Conservation (phyloP, 2,797 vertebrate species). For the Zenarchopterus dispar region DNA sequence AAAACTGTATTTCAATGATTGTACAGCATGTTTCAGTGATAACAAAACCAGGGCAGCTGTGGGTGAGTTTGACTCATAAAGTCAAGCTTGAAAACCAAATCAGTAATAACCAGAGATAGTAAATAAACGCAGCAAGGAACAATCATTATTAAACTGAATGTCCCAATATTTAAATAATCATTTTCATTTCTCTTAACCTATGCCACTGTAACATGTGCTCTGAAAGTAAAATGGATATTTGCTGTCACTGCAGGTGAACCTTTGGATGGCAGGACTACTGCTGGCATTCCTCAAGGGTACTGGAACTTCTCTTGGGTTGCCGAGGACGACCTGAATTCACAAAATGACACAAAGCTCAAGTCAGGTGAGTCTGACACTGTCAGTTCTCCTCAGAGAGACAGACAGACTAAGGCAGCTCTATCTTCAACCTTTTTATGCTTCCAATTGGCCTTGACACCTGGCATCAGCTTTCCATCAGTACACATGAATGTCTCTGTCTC, state of each 20-base stretch:
- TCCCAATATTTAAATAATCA: background rate
- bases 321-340: conserved; percentile 79
- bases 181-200: background rate
- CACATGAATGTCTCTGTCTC: background rate
- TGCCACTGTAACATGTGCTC: background rate
- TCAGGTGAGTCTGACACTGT: conserved; percentile 77
- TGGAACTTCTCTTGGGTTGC: conserved; percentile 87
- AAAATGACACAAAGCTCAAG: conserved; percentile 38
- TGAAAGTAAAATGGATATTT: conserved; percentile 29
- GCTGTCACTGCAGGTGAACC: conserved; percentile 66
- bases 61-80: background rate
- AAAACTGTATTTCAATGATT: background rate
- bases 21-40: background rate
- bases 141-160: conserved; percentile 6
- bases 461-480: conserved; percentile 57
- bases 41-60: background rate
- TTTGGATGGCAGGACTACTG: conserved; percentile 31
- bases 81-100: conserved; percentile 9
- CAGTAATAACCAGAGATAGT: background rate
- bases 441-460: conserved; percentile 42
- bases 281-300: conserved; percentile 72
- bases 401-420: conserved; percentile 32
- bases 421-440: conserved; percentile 24
- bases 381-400: conserved; percentile 46
- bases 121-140: conserved; percentile 6